A percentile compares a stretch with the other conserved stretches of the same genome.
Conservation (phyloP, 2,113 vertebrate genomes). For the Phycodurus eques region DNA sequence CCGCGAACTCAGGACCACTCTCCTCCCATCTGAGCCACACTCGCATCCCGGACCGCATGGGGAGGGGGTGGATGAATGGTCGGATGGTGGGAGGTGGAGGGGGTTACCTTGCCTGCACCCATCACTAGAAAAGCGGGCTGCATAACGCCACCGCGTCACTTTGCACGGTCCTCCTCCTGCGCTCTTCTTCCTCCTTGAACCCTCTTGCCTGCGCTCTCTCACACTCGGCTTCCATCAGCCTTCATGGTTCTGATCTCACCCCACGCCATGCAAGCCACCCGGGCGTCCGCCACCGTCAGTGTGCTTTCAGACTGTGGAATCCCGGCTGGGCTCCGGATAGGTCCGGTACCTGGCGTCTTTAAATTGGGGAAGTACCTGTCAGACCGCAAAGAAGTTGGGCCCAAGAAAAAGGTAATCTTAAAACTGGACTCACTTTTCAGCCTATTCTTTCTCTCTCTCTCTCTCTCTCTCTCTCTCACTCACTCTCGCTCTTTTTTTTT, state of each 20-base stretch:
- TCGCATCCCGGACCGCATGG: slow-evolving; percentile 32
- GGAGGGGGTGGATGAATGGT: neutral
- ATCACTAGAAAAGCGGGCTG: slow-evolving; percentile 89
- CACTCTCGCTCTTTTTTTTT: no score
- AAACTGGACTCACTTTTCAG: neutral
- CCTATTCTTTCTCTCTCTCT: neutral
- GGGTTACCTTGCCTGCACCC: slow-evolving; percentile 76
- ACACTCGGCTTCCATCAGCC: slow-evolving; percentile 58
- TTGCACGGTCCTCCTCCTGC: slow-evolving; percentile 78
- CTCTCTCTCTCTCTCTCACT: neutral
- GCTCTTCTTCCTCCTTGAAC: slow-evolving; percentile 62
- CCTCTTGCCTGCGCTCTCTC: slow-evolving; percentile 45
- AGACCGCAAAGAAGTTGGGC: slow-evolving; percentile 91
- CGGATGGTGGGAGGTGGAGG: slow-evolving; percentile 40
- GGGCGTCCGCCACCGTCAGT: slow-evolving; percentile 80
- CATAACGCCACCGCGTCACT: slow-evolving; percentile 84
- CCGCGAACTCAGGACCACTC: slow-evolving; percentile 42
- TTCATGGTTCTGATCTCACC: slow-evolving; percentile 78
- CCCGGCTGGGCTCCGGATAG: slow-evolving; percentile 90
- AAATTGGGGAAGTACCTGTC: slow-evolving; percentile 96
- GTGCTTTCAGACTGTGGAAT: slow-evolving; percentile 91
- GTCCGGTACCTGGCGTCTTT: slow-evolving; percentile 90
- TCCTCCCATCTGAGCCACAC: slow-evolving; percentile 22
- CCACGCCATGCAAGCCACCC: slow-evolving; percentile 82
- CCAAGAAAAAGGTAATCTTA: slow-evolving; percentile 89